Conservation (phyloP, 2,113 vertebrate genomes). For the Malurus melanocephalus region DNA sequence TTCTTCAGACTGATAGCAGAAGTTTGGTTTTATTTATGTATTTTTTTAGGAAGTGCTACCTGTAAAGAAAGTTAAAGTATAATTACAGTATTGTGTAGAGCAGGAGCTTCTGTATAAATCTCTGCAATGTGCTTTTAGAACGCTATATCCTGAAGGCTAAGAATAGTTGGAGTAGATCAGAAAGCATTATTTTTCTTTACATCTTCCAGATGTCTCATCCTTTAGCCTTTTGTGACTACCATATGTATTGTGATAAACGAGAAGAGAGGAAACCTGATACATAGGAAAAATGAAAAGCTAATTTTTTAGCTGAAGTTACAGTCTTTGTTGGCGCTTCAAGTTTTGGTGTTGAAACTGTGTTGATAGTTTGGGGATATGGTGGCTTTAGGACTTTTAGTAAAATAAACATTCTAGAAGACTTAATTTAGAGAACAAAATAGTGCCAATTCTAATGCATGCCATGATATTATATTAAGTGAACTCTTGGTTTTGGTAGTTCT, state of each 20-base stretch:
- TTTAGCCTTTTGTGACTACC: background rate
- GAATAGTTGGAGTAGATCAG: background rate
- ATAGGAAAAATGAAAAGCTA: background rate
- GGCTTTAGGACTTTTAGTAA: background rate
- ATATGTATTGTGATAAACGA: background rate
- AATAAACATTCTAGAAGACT: background rate
- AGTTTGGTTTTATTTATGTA: background rate
- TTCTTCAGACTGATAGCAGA: background rate
- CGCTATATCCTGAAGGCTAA: background rate
- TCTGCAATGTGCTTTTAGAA: background rate
- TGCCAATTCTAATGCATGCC: background rate
- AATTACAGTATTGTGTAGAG: background rate
- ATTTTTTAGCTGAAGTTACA: background rate
- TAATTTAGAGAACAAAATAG: background rate
- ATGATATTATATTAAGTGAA: background rate
- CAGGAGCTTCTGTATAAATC: background rate
- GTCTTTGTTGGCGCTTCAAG: background rate
- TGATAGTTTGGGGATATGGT: rapidly evolving
- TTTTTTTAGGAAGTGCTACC: background rate
- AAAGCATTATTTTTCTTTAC: background rate
- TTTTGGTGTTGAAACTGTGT: background rate
- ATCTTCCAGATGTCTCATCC: background rate
- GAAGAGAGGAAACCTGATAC: background rate
- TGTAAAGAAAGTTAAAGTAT: background rate
- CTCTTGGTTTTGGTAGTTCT: background rate